Base-by-base conservation (phyloP, 2,888 invertebrate genomes). In the Conomelus anceps region DNA sequence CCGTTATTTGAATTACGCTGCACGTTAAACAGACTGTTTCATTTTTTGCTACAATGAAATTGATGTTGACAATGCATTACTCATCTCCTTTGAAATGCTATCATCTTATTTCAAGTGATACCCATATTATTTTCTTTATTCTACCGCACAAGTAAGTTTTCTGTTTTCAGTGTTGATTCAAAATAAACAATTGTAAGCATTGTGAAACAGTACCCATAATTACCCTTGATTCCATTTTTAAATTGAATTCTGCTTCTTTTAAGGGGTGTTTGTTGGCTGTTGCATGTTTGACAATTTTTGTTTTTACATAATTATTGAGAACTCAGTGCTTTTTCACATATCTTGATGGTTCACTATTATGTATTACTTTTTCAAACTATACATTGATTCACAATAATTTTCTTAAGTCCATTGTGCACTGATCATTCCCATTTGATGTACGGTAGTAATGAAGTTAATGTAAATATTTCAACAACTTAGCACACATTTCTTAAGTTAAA, bases 201-300 rank as follows among this genome's bases (percentile, higher is more conserved):
- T 34, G 84, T 89, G 88, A 63, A 89, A 89, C 89, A 88, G 88
- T 88, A 86, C 87, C 89, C 34, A 63, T 88, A 88, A 84, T 63
- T 87, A 84, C 88, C 89, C 89, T 86, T 88, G 34, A 88, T 89
- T 88, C 94, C 94, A 94, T 94, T 94, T 94, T 93, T 93, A n/a
- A 24, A 89, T 90, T 90, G 88, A 91, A 89, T 93, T 93, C 94
- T 94, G 92, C 92, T 91, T 92, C 91, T 91, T 91, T 92, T 91
- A 91, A 91, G 91, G 91, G 91, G 91, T 92, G 91, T 92, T 92
- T 91, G 91, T 91, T 92, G 93, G 93, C 93, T 93, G 93, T 91
- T 91, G 91, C 91, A 91, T 91, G 91, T 91, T 91, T 91, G 89
- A 90, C 63, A 63, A 63, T 63, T 63, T 63, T 63, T 63, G 63